phyloP scores from a whole-genome alignment of 2,113 vertebrate genomes.

The Daboia siamensis region DNA sequence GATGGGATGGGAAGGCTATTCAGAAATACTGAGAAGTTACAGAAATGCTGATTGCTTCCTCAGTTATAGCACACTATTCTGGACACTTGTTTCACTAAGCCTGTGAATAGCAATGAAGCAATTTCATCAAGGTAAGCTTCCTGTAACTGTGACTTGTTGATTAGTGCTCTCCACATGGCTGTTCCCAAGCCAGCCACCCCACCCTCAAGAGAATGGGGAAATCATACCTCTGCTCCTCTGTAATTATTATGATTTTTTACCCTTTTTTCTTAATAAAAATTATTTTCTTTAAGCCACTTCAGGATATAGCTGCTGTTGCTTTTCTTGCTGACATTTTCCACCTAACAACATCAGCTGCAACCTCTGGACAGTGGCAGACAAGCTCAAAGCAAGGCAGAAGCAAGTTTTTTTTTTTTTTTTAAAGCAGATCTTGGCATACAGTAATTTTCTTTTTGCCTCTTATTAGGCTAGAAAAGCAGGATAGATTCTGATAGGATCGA shows the following conservation, averaged over 20 bases:
- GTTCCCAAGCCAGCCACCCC: slow-evolving; percentile 20
- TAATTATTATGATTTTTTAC: slow-evolving; percentile 44
- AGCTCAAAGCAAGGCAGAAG: not conserved
- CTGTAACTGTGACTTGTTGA: not conserved
- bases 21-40: slow-evolving; percentile 45
- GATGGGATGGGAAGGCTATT: not conserved
- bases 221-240: slow-evolving; percentile 4
- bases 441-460: not conserved
- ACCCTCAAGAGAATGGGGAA: slow-evolving; percentile 10
- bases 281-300: slow-evolving; percentile 52
- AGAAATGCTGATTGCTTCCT: slow-evolving; percentile 68
- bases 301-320: slow-evolving; percentile 63
- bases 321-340: slow-evolving; percentile 68
- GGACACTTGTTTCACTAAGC: slow-evolving; percentile 42
- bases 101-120: slow-evolving; percentile 28
- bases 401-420: not conserved
- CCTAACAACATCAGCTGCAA: slow-evolving; percentile 30
- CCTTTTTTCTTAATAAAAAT: not conserved
- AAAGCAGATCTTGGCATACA: too few relatives aligned
- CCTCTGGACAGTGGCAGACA: not conserved
- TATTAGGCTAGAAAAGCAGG: not conserved
- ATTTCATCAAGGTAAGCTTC: not conserved
- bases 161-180: slow-evolving; percentile 17
- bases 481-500: not conserved
- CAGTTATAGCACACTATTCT: slow-evolving; percentile 59